Evolutionary conservation across 1,140 invertebrate genomes (phyloP), one percentile per base, ranked within the genome.

Genomic region (Ganaspis sp.): DNA sequence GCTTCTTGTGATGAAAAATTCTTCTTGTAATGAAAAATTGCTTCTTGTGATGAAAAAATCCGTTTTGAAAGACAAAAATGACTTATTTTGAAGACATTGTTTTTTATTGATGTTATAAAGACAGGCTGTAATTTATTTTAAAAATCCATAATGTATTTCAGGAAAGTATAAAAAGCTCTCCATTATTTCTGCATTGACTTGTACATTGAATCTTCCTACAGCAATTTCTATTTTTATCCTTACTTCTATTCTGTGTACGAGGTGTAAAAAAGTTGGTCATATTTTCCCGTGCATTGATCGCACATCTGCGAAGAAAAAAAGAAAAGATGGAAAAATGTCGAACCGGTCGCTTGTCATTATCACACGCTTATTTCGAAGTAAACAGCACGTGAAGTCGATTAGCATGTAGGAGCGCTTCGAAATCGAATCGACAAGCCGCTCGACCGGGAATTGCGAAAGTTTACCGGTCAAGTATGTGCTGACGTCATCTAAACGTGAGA

Each of bases 381-480:
- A 64, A 64, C 12, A 64, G 58, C 58, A 64, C 26, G 23, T 64
- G 23, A 64, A 64, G 58, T 64, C 26, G 58, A 64, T 64, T 29
- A 64, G 58, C 23, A 64, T 26, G 53, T 58, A 64, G 26, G 23
- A 64, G 15, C 21, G 58, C 58, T 64, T 64, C 23, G 12, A 64
- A 64, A 64, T 64, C 26, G 6, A 64, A 34, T 64, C 26, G 58
- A 34, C 58, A 64, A 64, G 58, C n/a, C 58, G 53, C 73, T 78
- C 15, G 76, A 58, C 17, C 19, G 75, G 21, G 73, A 70, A 73
- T 81, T 81, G 79, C 77, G 72, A 81, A 83, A 81, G 76, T 37
- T n/a, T 71, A 77, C 54, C 42, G 70, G 75, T 77, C 74, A 73
- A 79, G 54, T 81, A 81, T 81, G 82, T 72, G 80, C 80, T 83